Evolutionary conservation across 2,888 invertebrate genomes (phyloP), one percentile per base, ranked within the genome.

Genomic region (Sesia apiformis): DNA sequence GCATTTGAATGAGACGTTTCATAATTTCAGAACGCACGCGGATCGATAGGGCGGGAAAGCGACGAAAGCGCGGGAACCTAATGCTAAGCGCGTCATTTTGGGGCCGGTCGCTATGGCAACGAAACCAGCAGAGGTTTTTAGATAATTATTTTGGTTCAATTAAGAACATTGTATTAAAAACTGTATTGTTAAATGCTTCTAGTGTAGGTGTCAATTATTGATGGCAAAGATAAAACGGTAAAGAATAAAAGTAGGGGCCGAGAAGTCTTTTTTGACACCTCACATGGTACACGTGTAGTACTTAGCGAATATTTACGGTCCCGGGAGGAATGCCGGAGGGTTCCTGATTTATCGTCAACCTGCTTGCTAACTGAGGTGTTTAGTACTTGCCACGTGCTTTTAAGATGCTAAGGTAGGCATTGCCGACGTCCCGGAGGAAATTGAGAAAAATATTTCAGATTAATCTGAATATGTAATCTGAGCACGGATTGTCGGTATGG

Each of bases 11-110:
- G 23, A 23, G 23, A 23, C 23, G 23, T 23, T 23, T 23, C 23
- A 23, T 23, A 23, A 43, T 42, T 53, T 55, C 52, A 38, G 56
- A 59, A 57, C 55, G 57, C 56, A 40, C 46, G 4, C 49, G 59
- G 74, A 81, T 81, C 81, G 72, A 80, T 81, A 74, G 55, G 65
- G 70, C 68, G 67, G 68, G 69, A 70, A 71, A 67, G 65, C 67
- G 68, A 59, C 59, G 72, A 79, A 78, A 80, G 66, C 78, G 80
- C 81, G 81, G 77, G 78, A 80, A 78, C 60, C 55, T 56, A 40
- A 40, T 59, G 52, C 7, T 4, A 56, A 53, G 51, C 72, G 76
- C 78, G 78, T 79, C 79, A 63, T 78, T 74, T 66, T 57, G 4
- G 43, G 6, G 39, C 53, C 57, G 61, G 76, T 80, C 64, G 64